Evolutionary conservation across 2,888 invertebrate species (phyloP).

Genomic region (Trichogramma evanescens): DNA sequence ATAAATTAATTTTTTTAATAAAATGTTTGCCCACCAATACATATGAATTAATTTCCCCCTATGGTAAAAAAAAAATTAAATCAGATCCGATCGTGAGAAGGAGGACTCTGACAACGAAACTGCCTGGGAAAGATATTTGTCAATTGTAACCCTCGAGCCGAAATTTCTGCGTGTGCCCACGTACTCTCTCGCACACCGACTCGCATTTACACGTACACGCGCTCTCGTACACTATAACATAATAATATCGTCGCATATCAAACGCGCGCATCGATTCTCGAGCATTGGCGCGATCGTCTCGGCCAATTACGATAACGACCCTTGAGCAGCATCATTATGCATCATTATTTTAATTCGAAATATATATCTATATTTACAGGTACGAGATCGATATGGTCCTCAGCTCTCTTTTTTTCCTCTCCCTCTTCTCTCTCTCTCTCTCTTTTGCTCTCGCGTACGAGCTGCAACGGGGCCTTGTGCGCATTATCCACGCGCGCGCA

Average conservation of each 20-base stretch:
- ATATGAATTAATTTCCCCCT: no score
- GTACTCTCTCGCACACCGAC: neutral
- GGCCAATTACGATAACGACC: constrained; percentile 17
- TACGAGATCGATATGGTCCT: no score
- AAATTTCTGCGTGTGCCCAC: no score
- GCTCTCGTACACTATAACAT: neutral
- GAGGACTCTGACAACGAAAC: no score
- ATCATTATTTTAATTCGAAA: constrained; percentile 21
- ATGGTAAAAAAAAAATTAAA: no score
- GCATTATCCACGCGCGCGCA: neutral
- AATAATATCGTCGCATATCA: neutral
- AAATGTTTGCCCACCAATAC: no score
- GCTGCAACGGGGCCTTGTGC: neutral
- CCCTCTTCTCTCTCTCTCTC: no score
- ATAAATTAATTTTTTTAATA: no score
- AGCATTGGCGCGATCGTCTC: constrained; percentile 1
- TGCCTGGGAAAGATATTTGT: no score
- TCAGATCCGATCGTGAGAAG: no score
- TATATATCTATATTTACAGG: neutral
- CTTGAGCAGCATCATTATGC: constrained; percentile 11
- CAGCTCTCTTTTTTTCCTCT: no score
- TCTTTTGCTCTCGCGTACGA: neutral
- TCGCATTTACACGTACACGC: neutral
- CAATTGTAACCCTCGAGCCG: no score
- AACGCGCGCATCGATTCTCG: neutral